Percentiles rank a stretch among this genome's conserved stretches.
Evolutionary conservation across 64 coral and sea anemone genomes (phyloP).

Genomic region (Pocillopora verrucosa): DNA sequence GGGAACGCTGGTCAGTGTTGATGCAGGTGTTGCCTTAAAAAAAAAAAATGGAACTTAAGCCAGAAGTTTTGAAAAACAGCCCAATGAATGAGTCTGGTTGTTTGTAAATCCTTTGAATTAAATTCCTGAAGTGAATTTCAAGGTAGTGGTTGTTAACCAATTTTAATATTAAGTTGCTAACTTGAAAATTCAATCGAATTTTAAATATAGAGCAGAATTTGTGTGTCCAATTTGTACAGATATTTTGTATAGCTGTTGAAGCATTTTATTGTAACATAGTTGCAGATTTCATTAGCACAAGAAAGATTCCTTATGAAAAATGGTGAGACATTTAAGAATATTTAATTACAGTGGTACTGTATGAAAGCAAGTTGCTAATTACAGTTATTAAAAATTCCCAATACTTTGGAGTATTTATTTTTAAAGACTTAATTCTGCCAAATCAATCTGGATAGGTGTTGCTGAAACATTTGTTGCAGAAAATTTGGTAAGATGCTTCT

Average conservation of each 20-base stretch:
- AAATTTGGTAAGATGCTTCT: neutral
- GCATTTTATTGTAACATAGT: constrained; percentile 49
- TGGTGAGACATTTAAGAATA: constrained; percentile 40
- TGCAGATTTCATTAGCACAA: constrained; percentile 20
- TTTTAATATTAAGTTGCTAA: neutral
- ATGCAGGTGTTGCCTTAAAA: neutral
- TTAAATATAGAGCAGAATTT: constrained; percentile 38
- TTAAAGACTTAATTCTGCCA: constrained; percentile 20
- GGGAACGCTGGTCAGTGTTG: neutral
- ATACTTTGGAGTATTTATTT: constrained; percentile 45
- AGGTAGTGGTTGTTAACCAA: neutral
- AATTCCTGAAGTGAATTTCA: neutral
- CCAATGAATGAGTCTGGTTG: neutral
- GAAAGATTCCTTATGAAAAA: constrained; percentile 18
- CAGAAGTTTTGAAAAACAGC: constrained; percentile 25
- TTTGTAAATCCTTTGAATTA: neutral
- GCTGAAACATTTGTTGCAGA: neutral
- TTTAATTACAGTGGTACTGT: constrained; percentile 45
- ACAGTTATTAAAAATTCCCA: constrained; percentile 21
- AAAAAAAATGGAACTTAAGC: neutral
- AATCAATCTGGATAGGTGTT: constrained; percentile 25
- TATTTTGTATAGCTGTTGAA: constrained; percentile 44
- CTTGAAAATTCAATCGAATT: neutral
- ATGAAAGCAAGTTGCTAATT: constrained; percentile 3
- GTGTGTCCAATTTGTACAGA: constrained; percentile 45